Evolutionary conservation across 2,113 vertebrate genomes (phyloP).

Genomic region (Mastomys coucha): DNA sequence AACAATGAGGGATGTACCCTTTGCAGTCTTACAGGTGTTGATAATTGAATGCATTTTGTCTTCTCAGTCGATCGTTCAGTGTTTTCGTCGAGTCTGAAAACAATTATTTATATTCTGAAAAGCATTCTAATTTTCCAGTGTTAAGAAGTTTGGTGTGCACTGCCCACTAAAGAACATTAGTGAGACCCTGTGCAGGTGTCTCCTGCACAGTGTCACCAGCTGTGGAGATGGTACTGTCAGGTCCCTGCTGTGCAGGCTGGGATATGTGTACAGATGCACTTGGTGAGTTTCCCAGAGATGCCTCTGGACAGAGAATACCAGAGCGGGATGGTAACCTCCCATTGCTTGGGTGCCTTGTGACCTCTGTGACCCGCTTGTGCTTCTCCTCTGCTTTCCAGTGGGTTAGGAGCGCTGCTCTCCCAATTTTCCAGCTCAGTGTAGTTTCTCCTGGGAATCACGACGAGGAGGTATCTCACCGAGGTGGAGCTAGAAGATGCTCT

Average conservation of each 20-base stretch:
- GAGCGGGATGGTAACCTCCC: background rate
- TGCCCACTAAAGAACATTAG: background rate
- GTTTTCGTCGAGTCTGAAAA: background rate
- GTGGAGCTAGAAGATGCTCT: background rate
- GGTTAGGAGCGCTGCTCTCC: background rate
- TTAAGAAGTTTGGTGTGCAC: background rate
- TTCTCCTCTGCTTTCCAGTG: background rate
- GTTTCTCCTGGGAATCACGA: background rate
- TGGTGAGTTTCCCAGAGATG: background rate
- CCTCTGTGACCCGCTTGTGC: background rate
- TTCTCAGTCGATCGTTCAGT: background rate
- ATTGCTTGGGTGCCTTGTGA: background rate
- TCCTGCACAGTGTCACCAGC: background rate
- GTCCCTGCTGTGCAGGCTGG: background rate
- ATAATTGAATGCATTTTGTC: background rate
- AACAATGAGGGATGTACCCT: background rate
- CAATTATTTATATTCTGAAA: background rate
- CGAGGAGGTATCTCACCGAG: background rate
- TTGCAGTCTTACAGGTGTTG: background rate
- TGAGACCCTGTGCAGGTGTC: background rate
- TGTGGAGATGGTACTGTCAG: background rate
- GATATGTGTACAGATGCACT: background rate
- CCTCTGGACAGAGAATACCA: background rate
- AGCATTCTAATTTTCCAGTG: background rate
- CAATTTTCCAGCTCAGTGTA: background rate